These are phyloP conservation scores for Schmidtea mediterranea DNA, from an alignment of 1,140 invertebrate genomes.

Conservation along the genomic window DNA sequence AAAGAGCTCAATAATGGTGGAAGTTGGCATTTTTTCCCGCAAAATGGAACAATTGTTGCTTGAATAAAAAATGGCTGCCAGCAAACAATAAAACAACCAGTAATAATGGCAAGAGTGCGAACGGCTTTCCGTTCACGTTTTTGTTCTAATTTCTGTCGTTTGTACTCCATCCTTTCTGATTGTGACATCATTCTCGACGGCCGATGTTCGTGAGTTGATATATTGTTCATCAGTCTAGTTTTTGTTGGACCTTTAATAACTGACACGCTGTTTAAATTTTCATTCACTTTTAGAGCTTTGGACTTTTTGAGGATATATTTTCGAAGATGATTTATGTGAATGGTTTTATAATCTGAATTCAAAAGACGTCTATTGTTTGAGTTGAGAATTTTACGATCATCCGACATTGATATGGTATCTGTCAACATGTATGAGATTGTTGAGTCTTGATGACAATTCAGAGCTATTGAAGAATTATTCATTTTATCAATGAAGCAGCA, in stretches of 20 bases:
- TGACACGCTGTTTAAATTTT: not conserved
- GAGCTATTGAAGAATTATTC: too few species aligned
- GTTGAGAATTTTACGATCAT: too few species aligned
- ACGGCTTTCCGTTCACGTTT: constrained; percentile 15
- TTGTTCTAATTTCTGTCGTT: constrained; percentile 11
- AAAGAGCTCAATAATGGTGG: not conserved
- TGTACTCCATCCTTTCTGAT: not conserved
- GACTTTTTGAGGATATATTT: not conserved
- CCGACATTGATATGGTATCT: too few species aligned
- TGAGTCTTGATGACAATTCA: too few species aligned
- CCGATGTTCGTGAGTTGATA: not conserved
- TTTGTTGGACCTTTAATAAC: not conserved
- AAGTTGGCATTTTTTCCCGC: not conserved
- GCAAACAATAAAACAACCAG: constrained; percentile 11
- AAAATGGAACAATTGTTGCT: constrained; percentile 6
- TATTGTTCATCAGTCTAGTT: not conserved
- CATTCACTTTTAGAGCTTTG: not conserved
- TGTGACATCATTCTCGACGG: not conserved
- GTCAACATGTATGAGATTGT: too few species aligned
- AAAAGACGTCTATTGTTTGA: too few species aligned
- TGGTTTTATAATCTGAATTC: not conserved
- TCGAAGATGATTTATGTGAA: not conserved
- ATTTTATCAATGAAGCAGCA: too few species aligned
- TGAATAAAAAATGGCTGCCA: constrained; percentile 10
- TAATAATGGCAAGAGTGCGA: constrained; percentile 16